Percentiles rank a stretch among this genome's conserved stretches.
phyloP scores from a whole-genome alignment of 1,140 invertebrate species.

The Tribolium madens region DNA sequence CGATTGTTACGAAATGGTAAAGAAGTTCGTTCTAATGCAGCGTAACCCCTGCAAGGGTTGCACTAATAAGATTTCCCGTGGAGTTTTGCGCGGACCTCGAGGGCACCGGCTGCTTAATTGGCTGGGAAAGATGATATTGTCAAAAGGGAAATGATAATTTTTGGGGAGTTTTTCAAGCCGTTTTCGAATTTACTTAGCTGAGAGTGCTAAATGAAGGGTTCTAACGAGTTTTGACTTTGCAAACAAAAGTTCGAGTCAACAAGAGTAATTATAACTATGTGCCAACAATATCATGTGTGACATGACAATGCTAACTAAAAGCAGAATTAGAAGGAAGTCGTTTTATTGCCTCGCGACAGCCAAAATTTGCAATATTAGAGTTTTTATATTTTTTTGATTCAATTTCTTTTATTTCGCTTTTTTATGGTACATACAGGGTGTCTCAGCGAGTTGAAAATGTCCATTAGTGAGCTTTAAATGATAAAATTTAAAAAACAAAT shows the following conservation, averaged over 20 bases:
- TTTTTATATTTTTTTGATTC: no score
- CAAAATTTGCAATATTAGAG: no score
- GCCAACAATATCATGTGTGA: not conserved
- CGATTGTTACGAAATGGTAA: not conserved
- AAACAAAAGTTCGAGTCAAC: slow-evolving; percentile 20
- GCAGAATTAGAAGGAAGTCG: no score
- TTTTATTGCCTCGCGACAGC: no score
- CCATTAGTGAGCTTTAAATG: no score
- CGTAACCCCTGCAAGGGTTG: slow-evolving; percentile 11
- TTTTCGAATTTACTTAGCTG: not conserved
- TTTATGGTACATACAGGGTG: no score
- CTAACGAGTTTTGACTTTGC: slow-evolving; percentile 6
- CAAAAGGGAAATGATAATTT: slow-evolving; percentile 21
- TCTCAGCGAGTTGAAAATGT: no score
- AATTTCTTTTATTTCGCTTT: no score
- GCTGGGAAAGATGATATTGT: slow-evolving; percentile 9
- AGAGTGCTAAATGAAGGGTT: not conserved
- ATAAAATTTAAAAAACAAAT: no score
- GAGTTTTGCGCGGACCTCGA: not conserved
- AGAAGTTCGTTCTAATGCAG: not conserved
- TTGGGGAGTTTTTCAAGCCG: not conserved
- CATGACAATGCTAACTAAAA: not conserved
- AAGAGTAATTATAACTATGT: slow-evolving; percentile 1
- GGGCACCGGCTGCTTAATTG: slow-evolving; percentile 9
- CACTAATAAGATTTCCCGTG: slow-evolving; percentile 31